Evolutionary conservation across 1,140 invertebrate species (phyloP).

Genomic region (Gyrodactylus bullatarudis): DNA sequence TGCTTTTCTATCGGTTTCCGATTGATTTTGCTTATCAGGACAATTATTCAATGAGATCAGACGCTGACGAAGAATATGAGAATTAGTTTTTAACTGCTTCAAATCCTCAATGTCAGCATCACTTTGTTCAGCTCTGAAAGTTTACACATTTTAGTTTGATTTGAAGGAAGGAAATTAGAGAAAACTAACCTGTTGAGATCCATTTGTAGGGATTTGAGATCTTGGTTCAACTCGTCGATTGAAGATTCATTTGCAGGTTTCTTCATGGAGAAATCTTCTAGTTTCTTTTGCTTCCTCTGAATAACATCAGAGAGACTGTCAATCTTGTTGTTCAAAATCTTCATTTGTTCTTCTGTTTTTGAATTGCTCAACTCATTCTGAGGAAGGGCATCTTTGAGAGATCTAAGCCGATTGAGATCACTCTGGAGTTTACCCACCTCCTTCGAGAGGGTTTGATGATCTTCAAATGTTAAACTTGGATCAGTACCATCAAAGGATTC

Average conservation of each 20-base stretch:
- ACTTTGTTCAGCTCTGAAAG: not conserved
- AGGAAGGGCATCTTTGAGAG: not conserved
- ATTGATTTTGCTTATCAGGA: no score
- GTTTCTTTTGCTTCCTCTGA: not conserved
- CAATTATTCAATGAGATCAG: not conserved
- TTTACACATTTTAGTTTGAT: not conserved
- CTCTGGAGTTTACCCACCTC: not conserved
- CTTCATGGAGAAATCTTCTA: not conserved
- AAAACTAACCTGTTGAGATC: not conserved
- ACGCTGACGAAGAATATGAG: not conserved
- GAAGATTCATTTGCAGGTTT: not conserved
- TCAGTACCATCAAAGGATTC: not conserved
- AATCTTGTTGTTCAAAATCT: not conserved
- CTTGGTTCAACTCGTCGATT: not conserved
- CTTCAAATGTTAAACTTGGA: no score
- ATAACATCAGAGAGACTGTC: not conserved
- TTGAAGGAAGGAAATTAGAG: not conserved
- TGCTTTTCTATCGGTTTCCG: no score
- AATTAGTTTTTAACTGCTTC: not conserved
- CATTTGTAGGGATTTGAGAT: not conserved
- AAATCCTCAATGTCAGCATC: not conserved
- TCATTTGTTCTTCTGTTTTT: not conserved
- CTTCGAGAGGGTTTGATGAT: no score
- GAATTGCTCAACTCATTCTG: not conserved
- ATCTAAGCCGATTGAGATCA: not conserved